phyloP scores from a whole-genome alignment of 2,888 invertebrate genomes.

The Agrilus cyanescens region DNA sequence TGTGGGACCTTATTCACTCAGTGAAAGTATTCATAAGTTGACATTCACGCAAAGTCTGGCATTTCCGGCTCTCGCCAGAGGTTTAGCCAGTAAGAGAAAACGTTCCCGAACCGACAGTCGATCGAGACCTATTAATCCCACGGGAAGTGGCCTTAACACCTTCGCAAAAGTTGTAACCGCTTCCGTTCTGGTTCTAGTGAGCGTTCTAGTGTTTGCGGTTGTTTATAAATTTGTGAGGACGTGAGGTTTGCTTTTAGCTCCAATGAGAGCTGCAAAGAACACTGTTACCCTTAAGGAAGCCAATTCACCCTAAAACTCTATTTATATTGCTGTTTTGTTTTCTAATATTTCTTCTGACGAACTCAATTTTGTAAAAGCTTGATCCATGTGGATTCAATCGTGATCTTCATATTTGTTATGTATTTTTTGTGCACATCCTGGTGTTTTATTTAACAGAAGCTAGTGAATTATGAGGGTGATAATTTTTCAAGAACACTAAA shows the following conservation, averaged over 20 bases:
- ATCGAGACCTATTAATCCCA: slow-evolving; percentile 45
- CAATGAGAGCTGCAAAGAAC: slow-evolving; percentile 29
- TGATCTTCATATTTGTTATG: too few species aligned
- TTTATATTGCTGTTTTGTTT: too few species aligned
- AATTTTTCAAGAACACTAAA: too few species aligned
- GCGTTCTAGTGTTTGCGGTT: slow-evolving; percentile 59
- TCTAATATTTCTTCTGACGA: too few species aligned
- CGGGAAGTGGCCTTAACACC: slow-evolving; percentile 54
- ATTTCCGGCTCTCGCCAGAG: slow-evolving; percentile 58
- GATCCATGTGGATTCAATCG: too few species aligned
- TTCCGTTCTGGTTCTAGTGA: slow-evolving; percentile 53
- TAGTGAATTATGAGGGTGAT: too few species aligned
- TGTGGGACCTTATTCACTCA: slow-evolving; percentile 58
- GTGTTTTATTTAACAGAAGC: too few species aligned
- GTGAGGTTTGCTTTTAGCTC: slow-evolving; percentile 67
- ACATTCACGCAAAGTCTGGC: slow-evolving; percentile 64
- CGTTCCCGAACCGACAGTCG: slow-evolving; percentile 37
- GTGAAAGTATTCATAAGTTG: slow-evolving; percentile 59
- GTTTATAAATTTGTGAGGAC: slow-evolving; percentile 63
- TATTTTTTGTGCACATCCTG: too few species aligned
- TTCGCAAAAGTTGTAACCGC: slow-evolving; percentile 62
- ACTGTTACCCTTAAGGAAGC: too few species aligned
- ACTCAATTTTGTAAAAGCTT: too few species aligned
- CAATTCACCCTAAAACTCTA: too few species aligned
- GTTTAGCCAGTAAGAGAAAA: slow-evolving; percentile 50